Percentiles rank a stretch among this genome's conserved stretches.
These are phyloP conservation scores for Siniperca undulata DNA, from an alignment of 2,797 vertebrate genomes.

Conservation along the genomic window DNA sequence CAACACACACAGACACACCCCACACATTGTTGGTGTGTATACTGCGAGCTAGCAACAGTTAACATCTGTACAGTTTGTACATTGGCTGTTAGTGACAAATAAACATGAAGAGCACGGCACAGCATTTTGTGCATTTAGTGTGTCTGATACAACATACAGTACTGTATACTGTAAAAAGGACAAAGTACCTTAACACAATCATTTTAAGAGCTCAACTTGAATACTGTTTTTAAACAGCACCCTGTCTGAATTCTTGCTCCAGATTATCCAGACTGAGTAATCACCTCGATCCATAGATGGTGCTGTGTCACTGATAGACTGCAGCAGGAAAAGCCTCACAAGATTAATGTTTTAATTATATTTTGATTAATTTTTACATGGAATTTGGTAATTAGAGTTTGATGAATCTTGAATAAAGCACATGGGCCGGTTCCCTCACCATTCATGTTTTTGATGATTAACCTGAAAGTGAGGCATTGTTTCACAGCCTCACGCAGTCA, in stretches of 20 bases:
- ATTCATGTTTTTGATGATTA: conserved; percentile 51
- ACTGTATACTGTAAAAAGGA: background rate
- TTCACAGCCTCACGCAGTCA: conserved; percentile 12
- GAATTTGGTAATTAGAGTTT: conserved; percentile 58
- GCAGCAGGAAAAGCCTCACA: conserved; percentile 19
- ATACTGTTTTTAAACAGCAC: background rate
- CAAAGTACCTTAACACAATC: background rate
- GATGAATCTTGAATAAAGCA: conserved; percentile 70
- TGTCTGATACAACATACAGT: background rate
- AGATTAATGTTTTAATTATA: conserved; percentile 74
- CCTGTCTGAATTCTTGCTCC: background rate
- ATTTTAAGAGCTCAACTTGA: background rate
- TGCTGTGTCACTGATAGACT: conserved; percentile 43
- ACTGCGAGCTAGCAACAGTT: too few relatives aligned
- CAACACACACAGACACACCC: too few relatives aligned
- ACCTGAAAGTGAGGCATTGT: conserved; percentile 28
- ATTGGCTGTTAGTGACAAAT: too few relatives aligned
- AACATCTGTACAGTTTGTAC: too few relatives aligned
- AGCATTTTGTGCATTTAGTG: background rate
- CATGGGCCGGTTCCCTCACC: conserved; percentile 18
- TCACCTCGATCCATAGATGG: conserved; percentile 42
- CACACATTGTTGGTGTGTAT: too few relatives aligned
- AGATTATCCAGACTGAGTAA: conserved; percentile 8
- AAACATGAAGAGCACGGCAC: too few relatives aligned
- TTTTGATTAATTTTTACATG: conserved; percentile 60